Evolutionary conservation across 2,888 invertebrate genomes (phyloP).

Genomic region (Ormyrus labotus): DNA sequence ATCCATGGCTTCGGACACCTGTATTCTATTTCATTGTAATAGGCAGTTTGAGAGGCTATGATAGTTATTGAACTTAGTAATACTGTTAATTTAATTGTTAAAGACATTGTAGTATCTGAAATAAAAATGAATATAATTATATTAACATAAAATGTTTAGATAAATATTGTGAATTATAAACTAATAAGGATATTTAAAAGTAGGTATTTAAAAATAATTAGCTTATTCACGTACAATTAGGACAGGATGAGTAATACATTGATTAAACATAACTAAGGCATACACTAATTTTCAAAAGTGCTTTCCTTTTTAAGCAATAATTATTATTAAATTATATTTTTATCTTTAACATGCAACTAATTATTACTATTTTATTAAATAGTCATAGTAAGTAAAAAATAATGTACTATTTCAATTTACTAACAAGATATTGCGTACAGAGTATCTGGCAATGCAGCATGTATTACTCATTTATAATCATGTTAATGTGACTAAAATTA

Average conservation of each 20-base stretch:
- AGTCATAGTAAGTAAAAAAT: no score
- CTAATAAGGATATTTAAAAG: not conserved
- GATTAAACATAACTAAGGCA: not conserved
- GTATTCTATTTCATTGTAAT: slow-evolving; percentile 63
- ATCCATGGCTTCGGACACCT: slow-evolving; percentile 92
- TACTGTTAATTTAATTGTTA: slow-evolving; percentile 36
- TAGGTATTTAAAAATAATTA: not conserved
- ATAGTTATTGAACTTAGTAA: slow-evolving; percentile 31
- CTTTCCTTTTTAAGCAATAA: no score
- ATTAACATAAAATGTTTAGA: not conserved
- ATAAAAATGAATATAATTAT: not conserved
- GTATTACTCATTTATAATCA: no score
- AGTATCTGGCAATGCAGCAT: no score
- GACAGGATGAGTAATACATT: not conserved
- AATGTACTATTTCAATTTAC: no score
- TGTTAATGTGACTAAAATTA: not conserved
- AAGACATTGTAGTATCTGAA: slow-evolving; percentile 54
- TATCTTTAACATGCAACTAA: no score
- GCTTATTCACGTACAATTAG: not conserved
- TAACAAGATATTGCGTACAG: no score
- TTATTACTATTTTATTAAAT: no score
- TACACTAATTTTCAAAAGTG: not conserved
- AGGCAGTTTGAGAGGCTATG: slow-evolving; percentile 63
- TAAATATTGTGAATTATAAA: not conserved
- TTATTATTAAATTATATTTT: no score